phyloP scores from a whole-genome alignment of 2,797 vertebrate genomes.

The Eutrigla gurnardus region DNA sequence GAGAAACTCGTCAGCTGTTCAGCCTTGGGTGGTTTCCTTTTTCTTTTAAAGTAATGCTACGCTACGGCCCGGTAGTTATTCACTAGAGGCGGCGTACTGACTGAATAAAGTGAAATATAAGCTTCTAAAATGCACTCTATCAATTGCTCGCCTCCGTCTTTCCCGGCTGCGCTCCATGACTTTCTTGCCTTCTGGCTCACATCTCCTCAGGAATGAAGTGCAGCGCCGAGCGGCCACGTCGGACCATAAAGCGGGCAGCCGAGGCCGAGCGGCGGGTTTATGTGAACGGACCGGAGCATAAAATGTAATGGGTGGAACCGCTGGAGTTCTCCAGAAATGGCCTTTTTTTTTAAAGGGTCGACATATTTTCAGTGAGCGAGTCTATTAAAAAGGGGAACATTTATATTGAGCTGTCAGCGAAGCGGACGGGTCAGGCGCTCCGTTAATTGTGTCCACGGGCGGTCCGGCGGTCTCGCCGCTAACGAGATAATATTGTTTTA shows the following conservation, averaged over 20 bases:
- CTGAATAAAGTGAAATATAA: constrained; percentile 83
- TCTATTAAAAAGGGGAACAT: constrained; percentile 76
- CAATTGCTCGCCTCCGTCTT: constrained; percentile 73
- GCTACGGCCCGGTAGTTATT: constrained; percentile 69
- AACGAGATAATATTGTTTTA: constrained; percentile 73
- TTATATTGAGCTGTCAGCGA: constrained; percentile 76
- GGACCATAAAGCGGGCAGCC: constrained; percentile 80
- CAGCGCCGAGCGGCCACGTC: constrained; percentile 72
- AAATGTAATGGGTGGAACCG: constrained; percentile 83
- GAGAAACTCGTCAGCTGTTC: constrained; percentile 59
- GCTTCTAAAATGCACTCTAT: constrained; percentile 80
- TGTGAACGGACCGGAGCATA: constrained; percentile 81
- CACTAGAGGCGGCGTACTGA: constrained; percentile 69
- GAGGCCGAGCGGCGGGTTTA: constrained; percentile 80
- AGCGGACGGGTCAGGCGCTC: constrained; percentile 72
- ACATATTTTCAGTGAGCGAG: constrained; percentile 76
- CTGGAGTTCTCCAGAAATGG: constrained; percentile 73
- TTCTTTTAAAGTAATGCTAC: constrained; percentile 74
- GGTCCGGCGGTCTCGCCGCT: constrained; percentile 51
- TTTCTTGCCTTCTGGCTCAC: constrained; percentile 73
- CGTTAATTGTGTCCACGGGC: constrained; percentile 74
- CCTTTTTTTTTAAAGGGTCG: constrained; percentile 79
- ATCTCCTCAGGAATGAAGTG: constrained; percentile 77
- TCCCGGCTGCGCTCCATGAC: constrained; percentile 65
- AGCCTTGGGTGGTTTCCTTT: constrained; percentile 65